Conservation (phyloP, 2,888 invertebrate genomes). For the Petrolisthes manimaculis region DNA sequence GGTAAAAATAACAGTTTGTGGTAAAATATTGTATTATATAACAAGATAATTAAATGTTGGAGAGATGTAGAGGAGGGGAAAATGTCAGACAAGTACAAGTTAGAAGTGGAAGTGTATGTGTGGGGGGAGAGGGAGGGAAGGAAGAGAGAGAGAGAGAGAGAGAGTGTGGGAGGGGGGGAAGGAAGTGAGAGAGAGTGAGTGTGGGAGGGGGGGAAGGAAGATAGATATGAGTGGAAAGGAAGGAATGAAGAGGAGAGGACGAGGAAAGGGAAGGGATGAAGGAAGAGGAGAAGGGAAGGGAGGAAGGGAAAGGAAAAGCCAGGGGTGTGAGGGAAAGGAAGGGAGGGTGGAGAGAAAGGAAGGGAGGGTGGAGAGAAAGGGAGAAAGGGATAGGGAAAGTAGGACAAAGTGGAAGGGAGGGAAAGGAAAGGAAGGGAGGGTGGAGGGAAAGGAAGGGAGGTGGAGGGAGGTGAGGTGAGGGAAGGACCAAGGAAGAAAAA, state of each 20-base stretch:
- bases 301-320: not conserved
- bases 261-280: not conserved
- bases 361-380: not conserved
- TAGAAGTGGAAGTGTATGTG: not conserved
- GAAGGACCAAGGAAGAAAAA: not conserved
- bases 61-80: not conserved
- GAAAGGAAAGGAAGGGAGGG: not conserved
- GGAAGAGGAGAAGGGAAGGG: not conserved
- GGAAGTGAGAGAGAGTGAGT: not conserved
- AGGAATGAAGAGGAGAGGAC: not conserved
- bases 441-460: no score
- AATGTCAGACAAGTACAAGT: not conserved
- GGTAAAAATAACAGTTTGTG: no score
- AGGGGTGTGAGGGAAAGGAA: not conserved
- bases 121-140: not conserved
- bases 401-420: slow-evolving; percentile 52
- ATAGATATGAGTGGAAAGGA: not conserved
- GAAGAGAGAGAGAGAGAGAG: no score
- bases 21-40: no score
- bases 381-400: not conserved
- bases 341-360: not conserved
- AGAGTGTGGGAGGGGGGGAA: no score
- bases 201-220: not conserved
- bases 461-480: not conserved
- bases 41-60: no score